Evolutionary conservation across 2,888 invertebrate genomes (phyloP).

Genomic region (Dicranocentrus wangi): DNA sequence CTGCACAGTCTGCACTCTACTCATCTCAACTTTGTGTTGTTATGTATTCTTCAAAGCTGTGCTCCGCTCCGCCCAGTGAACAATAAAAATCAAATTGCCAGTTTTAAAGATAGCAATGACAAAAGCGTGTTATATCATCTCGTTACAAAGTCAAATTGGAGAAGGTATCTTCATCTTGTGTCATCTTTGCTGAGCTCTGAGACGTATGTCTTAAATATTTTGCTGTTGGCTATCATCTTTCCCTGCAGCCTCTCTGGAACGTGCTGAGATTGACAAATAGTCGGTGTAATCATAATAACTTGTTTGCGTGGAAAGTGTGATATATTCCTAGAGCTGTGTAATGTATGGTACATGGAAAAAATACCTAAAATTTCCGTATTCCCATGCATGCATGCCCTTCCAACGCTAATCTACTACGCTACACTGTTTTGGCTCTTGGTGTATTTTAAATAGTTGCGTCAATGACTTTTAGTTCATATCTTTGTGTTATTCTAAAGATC

Average conservation of each 20-base stretch:
- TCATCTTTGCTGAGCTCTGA: not conserved
- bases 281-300: constrained; percentile 40
- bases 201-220: not conserved
- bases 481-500: not conserved
- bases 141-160: not conserved
- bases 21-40: too few species aligned
- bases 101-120: constrained; percentile 25
- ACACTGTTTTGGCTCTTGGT: too few species aligned
- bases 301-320: constrained; percentile 49
- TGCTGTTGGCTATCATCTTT: constrained; percentile 41
- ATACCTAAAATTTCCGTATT: too few species aligned
- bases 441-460: constrained; percentile 23
- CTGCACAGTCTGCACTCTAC: too few species aligned
- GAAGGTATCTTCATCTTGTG: not conserved
- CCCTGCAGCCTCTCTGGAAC: constrained; percentile 1
- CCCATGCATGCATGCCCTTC: not conserved
- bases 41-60: too few species aligned
- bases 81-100: constrained; percentile 18
- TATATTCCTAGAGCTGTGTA: not conserved
- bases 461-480: constrained; percentile 18
- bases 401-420: too few species aligned
- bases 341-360: too few species aligned
- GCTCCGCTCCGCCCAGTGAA: too few species aligned
- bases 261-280: constrained; percentile 47
- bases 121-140: constrained; percentile 40